Percentiles rank a stretch among this genome's conserved stretches.
phyloP scores from a whole-genome alignment of 2,113 vertebrate genomes.

The Mormyrus lacerda region DNA sequence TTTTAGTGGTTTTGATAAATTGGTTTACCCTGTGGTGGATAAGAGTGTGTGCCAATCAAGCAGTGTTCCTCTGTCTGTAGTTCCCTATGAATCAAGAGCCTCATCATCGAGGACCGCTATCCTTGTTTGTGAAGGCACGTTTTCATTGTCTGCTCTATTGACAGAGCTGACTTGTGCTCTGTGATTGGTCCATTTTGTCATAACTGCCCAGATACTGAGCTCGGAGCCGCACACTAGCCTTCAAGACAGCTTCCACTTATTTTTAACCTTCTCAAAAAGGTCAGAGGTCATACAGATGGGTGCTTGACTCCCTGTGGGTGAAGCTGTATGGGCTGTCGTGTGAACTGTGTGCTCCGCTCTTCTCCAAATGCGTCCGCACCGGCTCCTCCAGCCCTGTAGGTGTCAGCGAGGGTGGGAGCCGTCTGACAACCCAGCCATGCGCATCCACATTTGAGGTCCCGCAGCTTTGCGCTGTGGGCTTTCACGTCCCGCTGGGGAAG shows the following conservation, averaged over 20 bases:
- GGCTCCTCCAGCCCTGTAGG: conserved; percentile 51
- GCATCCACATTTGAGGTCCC: conserved; percentile 56
- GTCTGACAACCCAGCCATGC: conserved; percentile 54
- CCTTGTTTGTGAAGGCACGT: background rate
- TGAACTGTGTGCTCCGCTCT: conserved; percentile 51
- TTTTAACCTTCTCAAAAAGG: background rate
- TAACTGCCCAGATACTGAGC: background rate
- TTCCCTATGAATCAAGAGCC: background rate
- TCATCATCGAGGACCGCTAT: background rate
- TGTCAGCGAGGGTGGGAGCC: conserved; percentile 50
- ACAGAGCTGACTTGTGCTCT: background rate
- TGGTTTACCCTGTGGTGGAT: background rate
- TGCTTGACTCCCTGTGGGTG: background rate
- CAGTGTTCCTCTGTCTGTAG: background rate
- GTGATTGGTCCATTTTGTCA: background rate
- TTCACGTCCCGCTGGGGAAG: conserved; percentile 39
- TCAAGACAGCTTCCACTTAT: background rate
- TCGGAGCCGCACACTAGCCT: background rate
- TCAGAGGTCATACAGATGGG: background rate
- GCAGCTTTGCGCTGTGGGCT: conserved; percentile 36
- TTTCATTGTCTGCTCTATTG: background rate
- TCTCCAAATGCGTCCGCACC: conserved; percentile 46
- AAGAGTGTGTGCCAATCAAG: background rate
- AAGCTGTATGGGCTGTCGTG: background rate
- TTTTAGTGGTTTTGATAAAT: background rate